Conservation (phyloP, 2,888 invertebrate species). For the Coleophora deauratella region DNA sequence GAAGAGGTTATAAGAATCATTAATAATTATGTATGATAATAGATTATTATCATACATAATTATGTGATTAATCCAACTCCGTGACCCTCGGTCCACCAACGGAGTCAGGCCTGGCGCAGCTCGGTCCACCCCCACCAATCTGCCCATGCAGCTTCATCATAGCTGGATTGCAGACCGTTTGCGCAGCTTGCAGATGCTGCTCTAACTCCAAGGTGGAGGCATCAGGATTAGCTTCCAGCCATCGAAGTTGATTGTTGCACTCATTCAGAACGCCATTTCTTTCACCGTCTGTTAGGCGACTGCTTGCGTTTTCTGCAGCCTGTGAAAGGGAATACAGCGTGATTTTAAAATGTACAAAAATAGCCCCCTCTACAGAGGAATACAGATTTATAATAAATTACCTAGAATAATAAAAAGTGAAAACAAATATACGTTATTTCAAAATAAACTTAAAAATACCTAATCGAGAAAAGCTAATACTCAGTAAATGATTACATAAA, state of each 20-base stretch:
- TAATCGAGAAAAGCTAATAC: neutral
- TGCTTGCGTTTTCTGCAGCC: conserved; percentile 79
- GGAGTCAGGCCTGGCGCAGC: conserved; percentile 38
- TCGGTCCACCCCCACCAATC: conserved; percentile 44
- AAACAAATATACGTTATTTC: no score
- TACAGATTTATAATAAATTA: no score
- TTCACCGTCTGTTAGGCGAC: conserved; percentile 80
- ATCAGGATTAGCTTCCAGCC: conserved; percentile 86
- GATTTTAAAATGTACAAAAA: no score
- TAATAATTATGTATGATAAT: no score
- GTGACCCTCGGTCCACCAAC: conserved; percentile 78
- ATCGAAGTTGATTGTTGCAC: conserved; percentile 80
- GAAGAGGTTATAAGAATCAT: no score
- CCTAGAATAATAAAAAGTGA: no score
- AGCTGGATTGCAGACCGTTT: conserved; percentile 82
- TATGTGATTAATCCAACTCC: no score
- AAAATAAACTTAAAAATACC: no score
- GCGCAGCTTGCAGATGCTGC: conserved; percentile 82
- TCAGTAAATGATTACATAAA: neutral
- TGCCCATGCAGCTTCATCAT: conserved; percentile 88
- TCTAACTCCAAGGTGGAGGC: conserved; percentile 87
- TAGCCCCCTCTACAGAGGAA: no score
- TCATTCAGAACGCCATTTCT: conserved; percentile 79
- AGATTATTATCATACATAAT: no score
- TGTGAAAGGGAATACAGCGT: conserved; percentile 33